These are phyloP conservation scores for Aegithalos caudatus DNA, from an alignment of 2,113 vertebrate species.

Conservation along the genomic window DNA sequence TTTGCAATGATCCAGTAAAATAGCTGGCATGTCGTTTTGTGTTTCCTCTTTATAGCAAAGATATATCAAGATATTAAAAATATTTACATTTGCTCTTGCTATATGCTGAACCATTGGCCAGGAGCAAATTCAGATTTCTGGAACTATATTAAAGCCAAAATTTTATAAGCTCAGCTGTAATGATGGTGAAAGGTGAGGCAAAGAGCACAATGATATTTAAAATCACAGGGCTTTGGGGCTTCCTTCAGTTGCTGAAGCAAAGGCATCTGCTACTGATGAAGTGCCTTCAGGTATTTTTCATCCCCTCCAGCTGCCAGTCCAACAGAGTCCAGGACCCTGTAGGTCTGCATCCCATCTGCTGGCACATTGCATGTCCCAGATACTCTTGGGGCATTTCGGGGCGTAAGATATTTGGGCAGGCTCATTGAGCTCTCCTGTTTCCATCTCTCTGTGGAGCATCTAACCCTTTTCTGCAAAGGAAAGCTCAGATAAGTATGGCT, in stretches of 20 bases:
- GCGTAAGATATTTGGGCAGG: background rate
- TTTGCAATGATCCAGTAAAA: conserved; percentile 8
- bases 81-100: background rate
- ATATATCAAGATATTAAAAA: background rate
- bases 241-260: background rate
- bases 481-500: background rate
- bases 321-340: background rate
- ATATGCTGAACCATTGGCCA: background rate
- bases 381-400: background rate
- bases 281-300: conserved; percentile 25
- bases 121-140: background rate
- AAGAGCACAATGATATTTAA: background rate
- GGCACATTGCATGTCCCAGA: background rate
- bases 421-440: background rate
- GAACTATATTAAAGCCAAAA: background rate
- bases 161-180: background rate
- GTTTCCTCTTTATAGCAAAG: background rate
- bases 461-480: background rate
- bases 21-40: background rate
- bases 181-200: background rate
- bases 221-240: background rate
- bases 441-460: background rate
- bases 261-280: background rate
- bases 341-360: conserved; percentile 8
- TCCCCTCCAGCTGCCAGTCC: background rate